Conservation (phyloP, 2,888 invertebrate genomes). For the Cyclophora albipunctata region DNA sequence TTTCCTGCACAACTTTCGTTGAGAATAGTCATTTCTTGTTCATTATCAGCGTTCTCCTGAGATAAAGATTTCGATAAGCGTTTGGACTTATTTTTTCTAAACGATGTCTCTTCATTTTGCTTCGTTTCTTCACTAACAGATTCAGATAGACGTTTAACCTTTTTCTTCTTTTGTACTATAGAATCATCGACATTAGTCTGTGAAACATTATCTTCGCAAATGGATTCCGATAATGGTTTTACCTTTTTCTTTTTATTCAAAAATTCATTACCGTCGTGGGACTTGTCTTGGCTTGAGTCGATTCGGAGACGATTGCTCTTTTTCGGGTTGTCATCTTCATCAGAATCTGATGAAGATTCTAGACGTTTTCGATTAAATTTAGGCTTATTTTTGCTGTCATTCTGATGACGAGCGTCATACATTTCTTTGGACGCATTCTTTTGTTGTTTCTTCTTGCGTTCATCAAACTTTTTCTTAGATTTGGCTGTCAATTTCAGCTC, state of each 20-base stretch:
- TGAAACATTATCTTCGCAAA: background rate
- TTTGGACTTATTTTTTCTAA: conserved; percentile 28
- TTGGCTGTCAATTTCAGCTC: conserved; percentile 57
- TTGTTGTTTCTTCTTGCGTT: conserved; percentile 56
- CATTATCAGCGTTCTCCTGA: conserved; percentile 34
- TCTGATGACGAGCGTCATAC: conserved; percentile 55
- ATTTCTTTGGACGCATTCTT: conserved; percentile 64
- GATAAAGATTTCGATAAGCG: conserved; percentile 33
- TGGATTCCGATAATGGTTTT: conserved; percentile 21
- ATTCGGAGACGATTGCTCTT: conserved; percentile 46
- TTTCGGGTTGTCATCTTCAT: conserved; percentile 33
- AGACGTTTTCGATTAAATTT: conserved; percentile 34
- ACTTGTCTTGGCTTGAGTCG: conserved; percentile 44
- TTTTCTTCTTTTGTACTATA: conserved; percentile 26
- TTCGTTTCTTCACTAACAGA: background rate
- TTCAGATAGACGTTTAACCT: conserved; percentile 24
- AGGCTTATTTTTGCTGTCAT: conserved; percentile 17
- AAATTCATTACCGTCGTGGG: conserved; percentile 22
- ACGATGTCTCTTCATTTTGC: no score
- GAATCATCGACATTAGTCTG: conserved; percentile 18
- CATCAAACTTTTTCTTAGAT: conserved; percentile 61
- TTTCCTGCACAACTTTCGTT: conserved; percentile 28
- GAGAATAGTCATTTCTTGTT: conserved; percentile 48
- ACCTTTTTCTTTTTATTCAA: conserved; percentile 24
- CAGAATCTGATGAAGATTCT: conserved; percentile 42